Evolutionary conservation across 2,888 invertebrate genomes (phyloP).

Genomic region (Uloborus plumipes): DNA sequence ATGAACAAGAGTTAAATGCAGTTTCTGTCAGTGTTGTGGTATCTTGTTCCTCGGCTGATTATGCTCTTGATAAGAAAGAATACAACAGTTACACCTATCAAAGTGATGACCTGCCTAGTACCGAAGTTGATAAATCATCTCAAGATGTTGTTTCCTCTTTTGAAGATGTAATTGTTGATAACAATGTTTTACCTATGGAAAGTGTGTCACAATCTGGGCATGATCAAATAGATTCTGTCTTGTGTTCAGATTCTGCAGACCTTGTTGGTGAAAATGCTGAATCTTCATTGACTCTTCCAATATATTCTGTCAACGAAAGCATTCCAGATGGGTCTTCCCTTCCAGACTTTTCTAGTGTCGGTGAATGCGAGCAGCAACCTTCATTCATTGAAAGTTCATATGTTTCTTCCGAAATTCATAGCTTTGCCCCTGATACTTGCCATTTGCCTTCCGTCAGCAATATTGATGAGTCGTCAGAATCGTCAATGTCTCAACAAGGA

Average conservation of each 20-base stretch:
- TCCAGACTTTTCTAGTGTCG: slow-evolving; percentile 18
- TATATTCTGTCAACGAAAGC: neutral
- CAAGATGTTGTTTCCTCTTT: slow-evolving; percentile 26
- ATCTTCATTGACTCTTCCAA: slow-evolving; percentile 13
- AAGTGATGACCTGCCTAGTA: neutral
- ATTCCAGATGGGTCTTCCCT: slow-evolving; percentile 20
- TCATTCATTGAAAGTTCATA: slow-evolving; percentile 14
- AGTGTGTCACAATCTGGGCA: neutral
- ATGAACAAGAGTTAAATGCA: slow-evolving; percentile 2
- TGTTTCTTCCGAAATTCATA: slow-evolving; percentile 1
- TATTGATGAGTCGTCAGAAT: too few species aligned
- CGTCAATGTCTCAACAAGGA: too few species aligned
- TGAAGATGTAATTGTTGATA: slow-evolving; percentile 1
- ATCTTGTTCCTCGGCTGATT: slow-evolving; percentile 29
- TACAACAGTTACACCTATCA: slow-evolving; percentile 16
- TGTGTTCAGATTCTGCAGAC: neutral
- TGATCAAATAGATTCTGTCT: too few species aligned
- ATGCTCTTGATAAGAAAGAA: slow-evolving; percentile 1
- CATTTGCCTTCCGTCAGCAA: too few species aligned
- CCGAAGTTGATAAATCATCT: slow-evolving; percentile 26
- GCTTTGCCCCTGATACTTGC: too few species aligned
- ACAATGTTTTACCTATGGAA: slow-evolving; percentile 7
- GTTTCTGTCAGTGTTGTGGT: slow-evolving; percentile 9
- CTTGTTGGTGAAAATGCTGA: neutral
- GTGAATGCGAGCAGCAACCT: slow-evolving; percentile 6